Base-by-base conservation (phyloP, 2,113 vertebrate genomes). In the Bos indicus region DNA sequence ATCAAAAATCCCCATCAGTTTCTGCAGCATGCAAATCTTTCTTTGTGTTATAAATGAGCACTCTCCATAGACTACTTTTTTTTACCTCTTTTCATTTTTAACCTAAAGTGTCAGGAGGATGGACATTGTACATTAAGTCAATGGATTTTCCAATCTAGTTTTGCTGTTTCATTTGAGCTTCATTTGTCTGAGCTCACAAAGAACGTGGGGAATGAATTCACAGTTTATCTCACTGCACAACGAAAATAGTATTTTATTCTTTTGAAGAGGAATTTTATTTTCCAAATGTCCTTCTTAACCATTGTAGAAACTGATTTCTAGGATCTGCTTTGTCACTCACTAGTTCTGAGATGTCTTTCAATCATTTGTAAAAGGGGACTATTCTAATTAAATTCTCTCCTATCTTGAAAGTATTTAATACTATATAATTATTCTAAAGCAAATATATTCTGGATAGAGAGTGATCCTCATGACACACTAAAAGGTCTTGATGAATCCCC, bases 1-100 rank as follows among this genome's bases (percentile, higher is more conserved):
- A 97, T 97, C 48, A 98, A 94, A 87, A 97, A 97, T 80, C 5
- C 33, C 87, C 92, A 40, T 95, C 95, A 98, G 93, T 98, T 89
- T 96, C 6, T 90, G 19, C 88, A 94, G 52, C 17, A 98, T 96
- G 97, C 78, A 96, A 94, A 98, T 97, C 82, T 96, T 98, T 56
- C 7, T 95, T 94, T 64, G 28, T 71, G 26, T 60, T 91, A 91
- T 54, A 90, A 97, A 97, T 94, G 46, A 96, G 2, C n/a, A 64
- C 16, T 88, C 46, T 92, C 23, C 17, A 43, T 28, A 62, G 46
- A 87, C 40, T 91, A 3, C 67, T 85, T 87, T 74, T 77, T 77
- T 40, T 33, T 2, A 85, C 5, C 82, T 89, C 51, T 82, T 90
- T 94, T 91, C 57, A 84, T 83, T 93, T 97, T 86, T 91, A 82